Evolutionary conservation across 2,113 vertebrate species (phyloP), one percentile per base, ranked within the genome.

Genomic region (Xiphophorus hellerii): DNA sequence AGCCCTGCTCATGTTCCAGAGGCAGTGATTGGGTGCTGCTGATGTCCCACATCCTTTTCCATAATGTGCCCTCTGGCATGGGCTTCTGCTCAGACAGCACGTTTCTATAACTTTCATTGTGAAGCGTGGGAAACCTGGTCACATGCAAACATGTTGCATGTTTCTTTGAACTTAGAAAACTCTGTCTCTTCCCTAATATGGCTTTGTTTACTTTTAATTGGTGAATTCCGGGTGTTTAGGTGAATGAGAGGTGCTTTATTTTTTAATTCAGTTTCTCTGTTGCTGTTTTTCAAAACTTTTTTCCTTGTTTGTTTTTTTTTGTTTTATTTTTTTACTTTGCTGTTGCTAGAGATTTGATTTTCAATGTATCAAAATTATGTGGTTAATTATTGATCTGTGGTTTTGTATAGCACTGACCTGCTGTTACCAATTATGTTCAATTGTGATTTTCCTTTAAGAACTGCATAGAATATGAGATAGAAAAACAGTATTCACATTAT

Each of bases 61-160:
- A 82, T 87, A 84, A 82, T 87, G 62, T 88, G 71, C 80, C 76
- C 42, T 84, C 76, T 77, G 71, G 83, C 81, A 71, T 39, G 76
- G 87, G 75, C 80, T 80, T 83, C 79, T 91, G 91, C 90, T 66
- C 65, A 84, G 74, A 66, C 75, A 90, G 87, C 90, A 90, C 54
- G 86, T 92, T 86, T 83, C 54, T 76, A 81, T 83, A 90, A 84
- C 82, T 69, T 65, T 67, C 78, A 73, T 91, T 90, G 84, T 92
- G 69, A 64, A 0, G 10, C 15, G 58, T 76, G 20, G 33, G 20
- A 82, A 62, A n/a, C 62, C 51, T 72, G 25, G 48, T 68, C 68
- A 65, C 51, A 58, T 66, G 82, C 87, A 88, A 71, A 85, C 82
- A 83, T 81, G 70, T 81, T 84, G 69, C 79, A 73, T 79, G 84